A percentile compares a stretch with the other conserved stretches of the same genome.
phyloP scores from a whole-genome alignment of 1,140 invertebrate species.

The Drosophila mayri region DNA sequence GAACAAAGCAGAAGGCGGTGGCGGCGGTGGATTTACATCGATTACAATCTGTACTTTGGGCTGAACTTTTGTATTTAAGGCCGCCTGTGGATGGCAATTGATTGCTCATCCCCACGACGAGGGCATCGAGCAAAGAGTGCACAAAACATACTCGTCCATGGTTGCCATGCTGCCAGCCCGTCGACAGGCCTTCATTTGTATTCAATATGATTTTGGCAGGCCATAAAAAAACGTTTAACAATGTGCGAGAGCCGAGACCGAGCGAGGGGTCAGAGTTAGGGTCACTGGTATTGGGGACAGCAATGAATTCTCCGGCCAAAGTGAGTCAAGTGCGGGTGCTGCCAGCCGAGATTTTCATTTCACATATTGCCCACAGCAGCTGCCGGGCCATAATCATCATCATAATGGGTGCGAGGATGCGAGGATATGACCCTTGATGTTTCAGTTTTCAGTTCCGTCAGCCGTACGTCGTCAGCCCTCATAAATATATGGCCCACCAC shows the following conservation, averaged over 20 bases:
- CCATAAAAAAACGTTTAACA: slow-evolving; percentile 59
- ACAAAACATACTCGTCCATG: neutral
- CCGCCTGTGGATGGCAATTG: slow-evolving; percentile 29
- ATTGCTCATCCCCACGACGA: slow-evolving; percentile 7
- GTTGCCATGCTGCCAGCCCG: neutral
- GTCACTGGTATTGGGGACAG: slow-evolving; percentile 13
- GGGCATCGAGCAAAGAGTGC: neutral
- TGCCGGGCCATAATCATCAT: slow-evolving; percentile 50
- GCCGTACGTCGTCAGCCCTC: slow-evolving; percentile 13
- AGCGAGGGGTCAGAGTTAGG: neutral
- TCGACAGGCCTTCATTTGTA: slow-evolving; percentile 43
- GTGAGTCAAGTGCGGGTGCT: slow-evolving; percentile 39
- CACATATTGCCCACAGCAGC: slow-evolving; percentile 51
- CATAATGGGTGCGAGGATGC: slow-evolving; percentile 29
- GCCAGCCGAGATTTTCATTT: slow-evolving; percentile 49
- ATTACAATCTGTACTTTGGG: slow-evolving; percentile 38
- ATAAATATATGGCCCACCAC: slow-evolving; percentile 20
- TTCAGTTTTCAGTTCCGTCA: slow-evolving; percentile 24
- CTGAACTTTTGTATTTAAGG: slow-evolving; percentile 51
- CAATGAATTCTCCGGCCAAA: slow-evolving; percentile 43
- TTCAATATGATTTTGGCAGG: slow-evolving; percentile 64
- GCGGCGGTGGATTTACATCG: slow-evolving; percentile 38
- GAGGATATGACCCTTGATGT: slow-evolving; percentile 23
- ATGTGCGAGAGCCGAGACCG: neutral
- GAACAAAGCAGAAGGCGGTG: neutral